Evolutionary conservation across 2,888 invertebrate species (phyloP), one percentile per base, ranked within the genome.

Genomic region (Tricholauxania praeusta): DNA sequence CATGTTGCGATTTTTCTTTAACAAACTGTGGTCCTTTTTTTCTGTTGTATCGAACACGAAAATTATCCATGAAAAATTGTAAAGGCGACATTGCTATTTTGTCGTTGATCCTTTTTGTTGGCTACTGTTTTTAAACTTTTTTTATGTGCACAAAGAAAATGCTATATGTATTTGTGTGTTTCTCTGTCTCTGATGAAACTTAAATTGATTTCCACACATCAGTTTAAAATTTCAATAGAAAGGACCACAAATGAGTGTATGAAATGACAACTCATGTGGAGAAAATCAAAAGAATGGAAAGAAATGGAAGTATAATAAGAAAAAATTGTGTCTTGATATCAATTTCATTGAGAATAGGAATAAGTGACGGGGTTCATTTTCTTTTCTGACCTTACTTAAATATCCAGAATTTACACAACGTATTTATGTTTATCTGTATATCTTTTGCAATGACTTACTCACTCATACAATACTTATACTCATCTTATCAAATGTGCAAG

Each of bases 151-250:
- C 28, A 28, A 28, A 28, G 48, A 59, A 59, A 17, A 17, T 6
- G 28, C 22, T 19, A 22, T 53, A 59, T 48, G 15, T 32, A 65
- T 28, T 52, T 10, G 17, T 51, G 49, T 69, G 48, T 53, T 6
- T 28, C 28, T 28, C 28, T 28, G 4, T 28, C 69, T 69, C 32
- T 53, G 53, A 51, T 48, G 39, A 60, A 53, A 55, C 55, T 52
- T 51, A 51, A 71, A 71, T 71, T 71, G 71, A 71, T 71, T 71
- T 71, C 71, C 71, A 63, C 71, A 64, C 63, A 64, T 71, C 63
- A 48, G 63, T 71, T 39, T 64, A 64, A 64, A 59, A 32, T 69
- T 60, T 32, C 60, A 32, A 49, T 51, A 32, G 28, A 48, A 48
- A 19, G 19, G 32, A 66, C 39, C 66, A 47, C 66, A 66, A 66